A percentile compares a stretch with the other conserved stretches of the same genome.
Evolutionary conservation across 2,797 vertebrate genomes (phyloP).

Genomic region (Siniperca undulata): DNA sequence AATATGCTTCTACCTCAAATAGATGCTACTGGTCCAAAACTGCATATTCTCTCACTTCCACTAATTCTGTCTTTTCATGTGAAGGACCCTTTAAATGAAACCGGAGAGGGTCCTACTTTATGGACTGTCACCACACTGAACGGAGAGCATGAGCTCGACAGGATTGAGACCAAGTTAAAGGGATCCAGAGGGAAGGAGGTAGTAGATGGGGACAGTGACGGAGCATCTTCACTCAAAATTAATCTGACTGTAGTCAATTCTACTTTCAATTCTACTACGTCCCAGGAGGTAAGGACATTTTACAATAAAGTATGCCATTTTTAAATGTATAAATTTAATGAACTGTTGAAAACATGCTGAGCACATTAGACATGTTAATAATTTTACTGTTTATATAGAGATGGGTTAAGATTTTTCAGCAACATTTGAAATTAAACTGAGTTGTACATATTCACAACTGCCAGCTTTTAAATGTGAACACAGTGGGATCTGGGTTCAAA

Average conservation of each 20-base stretch:
- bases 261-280: conserved; percentile 62
- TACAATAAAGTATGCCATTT: neutral
- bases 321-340: neutral
- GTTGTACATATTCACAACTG: neutral
- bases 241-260: conserved; percentile 63
- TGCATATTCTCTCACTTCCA: neutral
- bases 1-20: neutral
- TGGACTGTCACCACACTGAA: conserved; percentile 49
- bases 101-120: conserved; percentile 48
- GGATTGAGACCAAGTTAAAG: conserved; percentile 35
- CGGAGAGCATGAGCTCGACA: conserved; percentile 17
- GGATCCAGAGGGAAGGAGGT: conserved; percentile 39
- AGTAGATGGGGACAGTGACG: conserved; percentile 29
- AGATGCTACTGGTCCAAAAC: neutral
- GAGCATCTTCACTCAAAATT: conserved; percentile 51
- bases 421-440: neutral
- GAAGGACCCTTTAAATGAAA: conserved; percentile 74
- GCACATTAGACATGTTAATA: neutral
- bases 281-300: conserved; percentile 69
- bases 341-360: conserved; percentile 7
- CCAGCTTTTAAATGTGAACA: neutral
- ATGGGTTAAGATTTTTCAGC: neutral
- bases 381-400: neutral
- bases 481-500: neutral
- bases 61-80: conserved; percentile 21